Conservation (phyloP, 2,113 vertebrate species). For the Helogale parvula region DNA sequence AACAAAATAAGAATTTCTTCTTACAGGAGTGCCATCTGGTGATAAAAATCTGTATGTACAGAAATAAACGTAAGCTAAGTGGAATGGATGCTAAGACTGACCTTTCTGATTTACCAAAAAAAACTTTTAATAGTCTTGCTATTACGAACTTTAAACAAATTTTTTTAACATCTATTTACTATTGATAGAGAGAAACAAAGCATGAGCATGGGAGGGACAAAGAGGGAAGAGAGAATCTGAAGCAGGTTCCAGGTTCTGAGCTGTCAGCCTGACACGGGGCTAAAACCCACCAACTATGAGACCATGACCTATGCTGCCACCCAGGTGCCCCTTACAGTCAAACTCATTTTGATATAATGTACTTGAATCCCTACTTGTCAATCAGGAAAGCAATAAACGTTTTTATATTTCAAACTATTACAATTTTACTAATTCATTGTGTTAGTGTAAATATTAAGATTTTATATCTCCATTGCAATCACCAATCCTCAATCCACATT, state of each 20-base stretch:
- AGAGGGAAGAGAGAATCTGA: no score
- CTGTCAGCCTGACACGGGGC: no score
- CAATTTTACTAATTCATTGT: slow-evolving; percentile 7
- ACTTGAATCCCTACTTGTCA: not conserved
- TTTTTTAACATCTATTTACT: no score
- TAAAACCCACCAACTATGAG: no score
- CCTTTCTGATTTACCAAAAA: not conserved
- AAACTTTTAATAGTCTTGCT: not conserved
- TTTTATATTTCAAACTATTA: not conserved
- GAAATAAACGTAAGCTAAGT: slow-evolving; percentile 10
- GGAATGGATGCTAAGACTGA: not conserved
- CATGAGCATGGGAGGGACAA: no score
- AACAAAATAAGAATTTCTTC: slow-evolving; percentile 5
- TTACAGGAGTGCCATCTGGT: slow-evolving; percentile 53
- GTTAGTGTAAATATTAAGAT: slow-evolving; percentile 5
- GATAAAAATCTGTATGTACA: slow-evolving; percentile 28
- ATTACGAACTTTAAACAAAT: not conserved
- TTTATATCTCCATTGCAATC: not conserved
- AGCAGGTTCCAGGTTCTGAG: no score
- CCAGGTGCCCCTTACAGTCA: not conserved
- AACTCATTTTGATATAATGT: not conserved
- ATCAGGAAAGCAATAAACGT: not conserved
- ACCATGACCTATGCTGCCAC: no score
- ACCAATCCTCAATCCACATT: not conserved
- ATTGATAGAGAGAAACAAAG: no score